Evolutionary conservation across 2,888 invertebrate genomes (phyloP).

Genomic region (Tigriopus californicus): DNA sequence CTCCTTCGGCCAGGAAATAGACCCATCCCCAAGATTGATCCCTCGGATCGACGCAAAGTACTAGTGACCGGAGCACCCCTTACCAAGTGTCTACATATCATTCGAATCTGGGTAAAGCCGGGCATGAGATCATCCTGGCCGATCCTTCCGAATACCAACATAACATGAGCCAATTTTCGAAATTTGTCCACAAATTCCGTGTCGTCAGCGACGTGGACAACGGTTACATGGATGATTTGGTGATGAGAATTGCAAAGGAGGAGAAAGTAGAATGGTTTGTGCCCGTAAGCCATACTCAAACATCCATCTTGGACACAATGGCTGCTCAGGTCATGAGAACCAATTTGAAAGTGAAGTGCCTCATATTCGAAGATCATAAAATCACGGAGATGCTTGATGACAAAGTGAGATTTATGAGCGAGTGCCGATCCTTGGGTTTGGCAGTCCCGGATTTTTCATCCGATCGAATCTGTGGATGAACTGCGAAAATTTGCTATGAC

Average conservation of each 20-base stretch:
- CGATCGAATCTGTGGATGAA: not conserved
- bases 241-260: not conserved
- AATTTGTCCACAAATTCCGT: no score
- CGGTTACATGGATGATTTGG: not conserved
- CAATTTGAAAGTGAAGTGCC: not conserved
- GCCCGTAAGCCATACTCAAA: not conserved
- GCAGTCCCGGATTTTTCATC: not conserved
- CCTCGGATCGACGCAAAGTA: no score
- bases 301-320: not conserved
- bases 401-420: not conserved
- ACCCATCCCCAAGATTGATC: no score
- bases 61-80: no score
- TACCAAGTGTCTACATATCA: no score
- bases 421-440: not conserved
- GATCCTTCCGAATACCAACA: no score
- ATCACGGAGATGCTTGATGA: not conserved
- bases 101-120: no score
- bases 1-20: no score
- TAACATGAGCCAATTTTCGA: no score
- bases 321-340: not conserved
- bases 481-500: not conserved
- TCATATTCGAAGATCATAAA: not conserved
- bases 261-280: not conserved
- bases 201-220: no score
- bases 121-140: no score